Base-by-base conservation (phyloP, 2,888 invertebrate species). In the Athetis lepigone region DNA sequence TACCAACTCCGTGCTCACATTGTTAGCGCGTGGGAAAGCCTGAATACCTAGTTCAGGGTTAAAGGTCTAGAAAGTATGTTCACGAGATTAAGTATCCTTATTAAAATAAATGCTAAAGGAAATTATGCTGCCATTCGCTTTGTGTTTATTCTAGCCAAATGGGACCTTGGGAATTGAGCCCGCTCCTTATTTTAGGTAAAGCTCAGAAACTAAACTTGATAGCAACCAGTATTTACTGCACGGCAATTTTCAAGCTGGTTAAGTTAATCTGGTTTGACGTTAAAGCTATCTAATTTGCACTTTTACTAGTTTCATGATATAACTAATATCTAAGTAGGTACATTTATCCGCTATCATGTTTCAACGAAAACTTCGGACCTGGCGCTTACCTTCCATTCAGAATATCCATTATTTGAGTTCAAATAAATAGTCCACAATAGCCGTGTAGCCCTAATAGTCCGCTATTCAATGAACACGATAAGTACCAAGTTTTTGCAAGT, bases 21-120 rank as follows among this genome's bases (percentile, higher is more conserved):
- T 55, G 52, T 40, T 59, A 55, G 61, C 68, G 68, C 71, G 77
- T 68, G 65, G 40, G 55, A 64, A 64, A 70, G 56, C 57, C 63
- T 69, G 60, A 42, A 65, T 29, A 63, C 21, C 43, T 39, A 66
- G 60, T 70, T 65, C 74, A 70, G 52, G 70, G 71, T 54, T 70
- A 77, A 68, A 75, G 54, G 56, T 61, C 60, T 74, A 67, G 55
- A 73, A 75, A 74, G 60, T 47, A 43, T 54, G 56, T 51, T 54
- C 43, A 75, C 27, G 8, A 62, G 49, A 66, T 75, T 66, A 56
- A 70, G 39, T 42, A 56, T 50, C 23, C 27, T 56, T 52, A 56
- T 70, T 70, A 70, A 59, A 70, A 59, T 65, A 45, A 65, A 65
- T 65, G 52, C 36, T 37, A 56, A 42, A 18, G 39, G 55, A 67